These are phyloP conservation scores for Alsophila aescularia DNA, from an alignment of 2,888 invertebrate species.

Conservation along the genomic window DNA sequence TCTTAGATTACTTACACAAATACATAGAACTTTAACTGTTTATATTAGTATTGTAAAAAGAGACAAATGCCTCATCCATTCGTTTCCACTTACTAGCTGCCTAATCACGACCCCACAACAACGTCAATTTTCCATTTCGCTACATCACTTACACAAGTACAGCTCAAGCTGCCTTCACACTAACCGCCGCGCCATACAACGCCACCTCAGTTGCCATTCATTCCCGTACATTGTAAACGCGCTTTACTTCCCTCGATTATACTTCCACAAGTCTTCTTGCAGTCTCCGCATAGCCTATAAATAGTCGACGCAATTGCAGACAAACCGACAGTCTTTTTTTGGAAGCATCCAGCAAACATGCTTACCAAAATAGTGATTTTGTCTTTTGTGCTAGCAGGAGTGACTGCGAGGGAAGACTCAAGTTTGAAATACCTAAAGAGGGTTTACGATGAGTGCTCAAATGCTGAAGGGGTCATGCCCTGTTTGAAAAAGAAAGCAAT, in stretches of 20 bases:
- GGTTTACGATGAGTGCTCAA: conserved; percentile 91
- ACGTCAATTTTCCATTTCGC: conserved; percentile 57
- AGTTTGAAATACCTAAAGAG: conserved; percentile 87
- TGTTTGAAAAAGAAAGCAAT: conserved; percentile 93
- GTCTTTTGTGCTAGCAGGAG: conserved; percentile 48
- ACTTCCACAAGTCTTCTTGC: conserved; percentile 41
- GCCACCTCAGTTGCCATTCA: conserved; percentile 34
- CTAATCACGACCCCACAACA: conserved; percentile 47
- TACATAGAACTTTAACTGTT: background rate
- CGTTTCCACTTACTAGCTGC: conserved; percentile 8
- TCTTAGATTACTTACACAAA: background rate
- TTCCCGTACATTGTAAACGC: conserved; percentile 27
- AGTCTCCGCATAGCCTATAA: conserved; percentile 65
- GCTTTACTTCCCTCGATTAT: conserved; percentile 58
- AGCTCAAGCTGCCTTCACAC: conserved; percentile 26
- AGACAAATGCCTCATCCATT: conserved; percentile 25
- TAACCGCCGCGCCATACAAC: conserved; percentile 23
- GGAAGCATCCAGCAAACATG: conserved; percentile 63
- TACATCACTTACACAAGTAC: conserved; percentile 52
- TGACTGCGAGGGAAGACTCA: conserved; percentile 68
- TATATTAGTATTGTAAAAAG: background rate
- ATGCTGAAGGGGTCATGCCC: conserved; percentile 87
- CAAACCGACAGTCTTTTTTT: conserved; percentile 82
- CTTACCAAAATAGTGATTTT: conserved; percentile 58
- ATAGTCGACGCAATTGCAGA: conserved; percentile 59